Conservation (phyloP, 2,113 vertebrate species). For the Crotalus viridis region DNA sequence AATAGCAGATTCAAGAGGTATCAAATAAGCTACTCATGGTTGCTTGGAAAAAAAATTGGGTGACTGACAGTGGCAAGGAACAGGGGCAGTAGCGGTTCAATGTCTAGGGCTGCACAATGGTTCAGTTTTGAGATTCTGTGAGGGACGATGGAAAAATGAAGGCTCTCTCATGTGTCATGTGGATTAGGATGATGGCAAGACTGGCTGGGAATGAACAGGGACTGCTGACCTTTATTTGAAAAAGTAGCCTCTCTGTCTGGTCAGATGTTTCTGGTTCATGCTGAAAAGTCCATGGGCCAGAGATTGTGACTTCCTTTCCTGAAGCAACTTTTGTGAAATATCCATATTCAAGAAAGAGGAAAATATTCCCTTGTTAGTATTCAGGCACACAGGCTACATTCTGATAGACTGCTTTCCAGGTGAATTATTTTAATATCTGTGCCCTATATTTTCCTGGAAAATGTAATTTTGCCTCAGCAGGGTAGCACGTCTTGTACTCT, state of each 20-base stretch:
- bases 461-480: conserved; percentile 16
- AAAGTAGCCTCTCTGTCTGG: neutral
- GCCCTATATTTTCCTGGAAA: conserved; percentile 22
- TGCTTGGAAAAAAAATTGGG: neutral
- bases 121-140: neutral
- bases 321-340: neutral
- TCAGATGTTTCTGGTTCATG: neutral
- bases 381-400: neutral
- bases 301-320: neutral
- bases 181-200: neutral
- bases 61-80: neutral
- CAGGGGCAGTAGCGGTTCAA: neutral
- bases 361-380: neutral
- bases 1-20: neutral
- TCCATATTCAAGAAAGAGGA: neutral
- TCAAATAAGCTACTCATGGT: neutral
- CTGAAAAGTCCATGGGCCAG: neutral
- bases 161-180: neutral
- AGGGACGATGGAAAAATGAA: neutral
- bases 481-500: neutral
- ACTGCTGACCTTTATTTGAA: neutral
- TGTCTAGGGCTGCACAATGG: neutral
- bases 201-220: neutral
- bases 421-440: conserved; percentile 20
- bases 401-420: neutral